phyloP scores from a whole-genome alignment of 2,113 vertebrate species.

The Gymnorhina tibicen region DNA sequence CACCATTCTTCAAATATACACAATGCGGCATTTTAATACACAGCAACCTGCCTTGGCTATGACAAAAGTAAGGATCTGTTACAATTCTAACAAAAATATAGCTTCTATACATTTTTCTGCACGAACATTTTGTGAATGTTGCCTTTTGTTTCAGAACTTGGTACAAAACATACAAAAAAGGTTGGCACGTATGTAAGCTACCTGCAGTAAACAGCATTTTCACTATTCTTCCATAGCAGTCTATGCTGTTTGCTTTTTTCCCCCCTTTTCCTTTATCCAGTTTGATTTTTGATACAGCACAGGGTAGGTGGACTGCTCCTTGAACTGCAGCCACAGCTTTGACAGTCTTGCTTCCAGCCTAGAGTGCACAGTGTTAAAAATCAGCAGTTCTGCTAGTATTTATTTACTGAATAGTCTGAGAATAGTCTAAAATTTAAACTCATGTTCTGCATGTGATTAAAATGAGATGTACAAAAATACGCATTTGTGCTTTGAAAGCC shows the following conservation, averaged over 20 bases:
- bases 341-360: slow-evolving; percentile 20
- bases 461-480: slow-evolving; percentile 73
- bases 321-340: slow-evolving; percentile 7
- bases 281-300: not conserved
- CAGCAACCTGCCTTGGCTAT: slow-evolving; percentile 42
- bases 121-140: slow-evolving; percentile 57
- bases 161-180: slow-evolving; percentile 78
- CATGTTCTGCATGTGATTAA: slow-evolving; percentile 51
- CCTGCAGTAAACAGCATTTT: slow-evolving; percentile 13
- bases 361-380: slow-evolving; percentile 55
- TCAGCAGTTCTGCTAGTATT: slow-evolving; percentile 18
- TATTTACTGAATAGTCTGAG: slow-evolving; percentile 23
- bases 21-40: slow-evolving; percentile 54
- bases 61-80: slow-evolving; percentile 56
- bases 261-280: not conserved
- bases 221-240: not conserved
- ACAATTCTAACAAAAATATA: slow-evolving; percentile 78
- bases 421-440: slow-evolving; percentile 50
- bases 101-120: slow-evolving; percentile 73
- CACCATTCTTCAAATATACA: slow-evolving; percentile 58
- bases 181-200: slow-evolving; percentile 71
- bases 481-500: slow-evolving; percentile 71
- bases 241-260: not conserved
- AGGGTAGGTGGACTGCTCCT: not conserved
- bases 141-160: slow-evolving; percentile 57